phyloP scores from a whole-genome alignment of 2,113 vertebrate genomes.

The Urocynchramus pylzowi region DNA sequence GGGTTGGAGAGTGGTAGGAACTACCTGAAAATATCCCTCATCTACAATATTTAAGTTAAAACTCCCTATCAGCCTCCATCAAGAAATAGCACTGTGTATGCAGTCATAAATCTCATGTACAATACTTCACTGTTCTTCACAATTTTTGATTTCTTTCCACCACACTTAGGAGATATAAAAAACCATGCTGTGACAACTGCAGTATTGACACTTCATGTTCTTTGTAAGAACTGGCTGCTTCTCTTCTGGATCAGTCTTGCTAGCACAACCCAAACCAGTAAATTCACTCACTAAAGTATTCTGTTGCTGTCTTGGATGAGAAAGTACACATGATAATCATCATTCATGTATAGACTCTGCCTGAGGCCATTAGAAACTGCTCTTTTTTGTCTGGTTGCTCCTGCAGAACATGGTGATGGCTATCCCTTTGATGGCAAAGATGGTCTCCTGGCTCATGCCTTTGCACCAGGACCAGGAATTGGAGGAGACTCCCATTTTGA shows the following conservation, averaged over 20 bases:
- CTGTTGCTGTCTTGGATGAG: neutral
- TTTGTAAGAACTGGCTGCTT: neutral
- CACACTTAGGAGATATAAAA: neutral
- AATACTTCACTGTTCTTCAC: neutral
- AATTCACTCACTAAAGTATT: neutral
- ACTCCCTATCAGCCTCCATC: neutral
- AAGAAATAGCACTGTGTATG: neutral
- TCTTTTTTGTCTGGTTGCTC: neutral
- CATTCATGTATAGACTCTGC: neutral
- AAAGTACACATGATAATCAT: neutral
- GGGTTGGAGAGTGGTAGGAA: accelerated
- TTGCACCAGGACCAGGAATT: slow-evolving; percentile 90
- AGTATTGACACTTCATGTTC: neutral
- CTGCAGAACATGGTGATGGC: slow-evolving; percentile 92
- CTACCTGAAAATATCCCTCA: neutral
- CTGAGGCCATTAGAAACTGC: neutral
- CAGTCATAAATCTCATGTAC: no score
- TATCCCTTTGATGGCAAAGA: slow-evolving; percentile 98
- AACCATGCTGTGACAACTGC: neutral
- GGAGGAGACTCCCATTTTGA: slow-evolving; percentile 98
- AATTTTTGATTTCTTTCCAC: neutral
- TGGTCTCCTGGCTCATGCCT: slow-evolving; percentile 94
- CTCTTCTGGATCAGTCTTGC: neutral
- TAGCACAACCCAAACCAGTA: neutral
- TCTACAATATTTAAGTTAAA: neutral